Base-by-base conservation (phyloP, 2,113 vertebrate species). In the Strix uralensis region DNA sequence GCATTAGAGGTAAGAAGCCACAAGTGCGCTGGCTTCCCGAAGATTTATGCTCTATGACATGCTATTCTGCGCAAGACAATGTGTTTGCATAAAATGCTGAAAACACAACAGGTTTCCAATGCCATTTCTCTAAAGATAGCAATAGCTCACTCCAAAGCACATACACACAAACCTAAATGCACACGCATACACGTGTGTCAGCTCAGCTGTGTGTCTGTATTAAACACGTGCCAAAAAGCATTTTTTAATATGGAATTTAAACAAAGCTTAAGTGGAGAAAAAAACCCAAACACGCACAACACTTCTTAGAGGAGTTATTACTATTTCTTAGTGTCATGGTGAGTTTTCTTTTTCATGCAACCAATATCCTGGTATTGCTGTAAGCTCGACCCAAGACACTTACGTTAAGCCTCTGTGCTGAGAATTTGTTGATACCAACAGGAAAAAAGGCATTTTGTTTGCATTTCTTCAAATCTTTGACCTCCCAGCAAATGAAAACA, bases 41-140 rank as follows among this genome's bases (percentile, higher is more conserved):
- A 67, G 96, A 59, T 96, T 95, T 86, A 54, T 77, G 49, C 91
- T 30, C 72, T 21, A 0, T 9, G 73, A 73, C 61, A 14, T 0
- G 34, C 71, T 38, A 4, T 63, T 82, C 91, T 55, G 44, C 3
- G 16, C 66, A 10, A 83, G 51, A 59, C 75, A 55, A 36, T 0
- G 25, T 36, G 84, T 88, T 94, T 94, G 93, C 96, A 95, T 92
- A 86, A 97, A 93, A 58, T 36, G 81, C 95, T 96, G 94, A 75
- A 94, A 96, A 86, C 86, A 90, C 94, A 90, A 22, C 80, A 71
- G 72, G 88, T 87, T 84, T 86, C 85, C 91, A 63, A 2, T 25
- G 78, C 75, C 94, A 8, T 59, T 92, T 63, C 97, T 95, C 83
- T 51, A 62, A 89, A 94, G 87, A 55, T 2, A 88, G 92, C 88